phyloP scores from a whole-genome alignment of 37 sponge, comb jelly and placozoan species.

The Theonella swinhoei region DNA sequence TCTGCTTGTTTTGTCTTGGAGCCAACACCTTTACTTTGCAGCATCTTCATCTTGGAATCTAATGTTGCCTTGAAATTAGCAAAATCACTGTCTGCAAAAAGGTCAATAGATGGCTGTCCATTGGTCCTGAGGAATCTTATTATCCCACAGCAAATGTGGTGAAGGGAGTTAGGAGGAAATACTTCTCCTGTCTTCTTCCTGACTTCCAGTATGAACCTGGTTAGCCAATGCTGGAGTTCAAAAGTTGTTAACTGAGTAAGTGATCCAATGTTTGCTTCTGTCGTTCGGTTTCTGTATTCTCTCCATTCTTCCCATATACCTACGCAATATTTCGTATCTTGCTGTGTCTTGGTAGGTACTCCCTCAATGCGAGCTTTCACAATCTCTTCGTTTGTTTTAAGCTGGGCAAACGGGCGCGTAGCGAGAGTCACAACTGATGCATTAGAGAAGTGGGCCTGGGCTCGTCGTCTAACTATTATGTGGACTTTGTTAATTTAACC shows the following conservation, averaged over 20 bases:
- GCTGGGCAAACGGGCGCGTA: conserved; percentile 26
- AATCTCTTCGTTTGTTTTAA: conserved; percentile 25
- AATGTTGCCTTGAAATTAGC: background rate
- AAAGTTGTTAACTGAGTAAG: background rate
- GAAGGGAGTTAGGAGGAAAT: conserved; percentile 35
- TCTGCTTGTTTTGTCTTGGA: conserved; percentile 21
- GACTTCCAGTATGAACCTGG: conserved; percentile 26
- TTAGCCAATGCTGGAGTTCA: conserved; percentile 23
- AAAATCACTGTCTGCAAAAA: background rate
- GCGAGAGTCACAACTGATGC: too few relatives aligned
- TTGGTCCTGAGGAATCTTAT: conserved; percentile 6
- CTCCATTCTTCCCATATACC: conserved; percentile 30
- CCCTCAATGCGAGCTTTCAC: background rate
- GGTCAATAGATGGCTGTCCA: background rate
- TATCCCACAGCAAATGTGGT: conserved; percentile 31
- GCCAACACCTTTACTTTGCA: conserved; percentile 21
- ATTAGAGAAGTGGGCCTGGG: too few relatives aligned
- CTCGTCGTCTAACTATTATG: too few relatives aligned
- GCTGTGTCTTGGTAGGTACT: conserved; percentile 10
- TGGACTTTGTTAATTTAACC: too few relatives aligned
- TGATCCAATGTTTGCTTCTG: background rate
- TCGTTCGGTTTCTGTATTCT: background rate
- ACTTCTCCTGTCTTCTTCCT: conserved; percentile 9
- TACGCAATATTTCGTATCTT: conserved; percentile 13
- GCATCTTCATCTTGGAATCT: conserved; percentile 45